phyloP scores from a whole-genome alignment of 2,113 vertebrate genomes.

The Dendropsophus ebraccatus region DNA sequence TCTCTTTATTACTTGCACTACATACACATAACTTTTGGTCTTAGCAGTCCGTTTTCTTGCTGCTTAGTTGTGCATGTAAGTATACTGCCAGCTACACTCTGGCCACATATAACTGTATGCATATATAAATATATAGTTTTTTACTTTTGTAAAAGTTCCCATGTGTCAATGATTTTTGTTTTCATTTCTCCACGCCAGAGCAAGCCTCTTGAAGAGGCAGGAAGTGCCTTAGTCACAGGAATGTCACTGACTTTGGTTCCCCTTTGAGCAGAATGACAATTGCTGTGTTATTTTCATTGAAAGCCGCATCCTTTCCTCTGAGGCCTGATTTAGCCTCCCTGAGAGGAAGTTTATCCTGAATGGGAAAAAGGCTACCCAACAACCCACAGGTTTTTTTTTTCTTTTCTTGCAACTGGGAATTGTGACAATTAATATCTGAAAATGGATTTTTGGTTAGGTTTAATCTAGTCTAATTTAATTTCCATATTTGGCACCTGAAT shows the following conservation, averaged over 20 bases:
- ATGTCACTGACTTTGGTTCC: slow-evolving; percentile 61
- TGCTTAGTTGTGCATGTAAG: too few species aligned
- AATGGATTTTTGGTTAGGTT: neutral
- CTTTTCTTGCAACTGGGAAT: neutral
- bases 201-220: slow-evolving; percentile 64
- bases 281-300: slow-evolving; percentile 57
- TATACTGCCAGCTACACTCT: neutral
- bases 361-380: slow-evolving; percentile 33
- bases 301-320: slow-evolving; percentile 58
- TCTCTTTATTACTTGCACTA: too few species aligned
- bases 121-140: too few species aligned
- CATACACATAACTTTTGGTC: too few species aligned
- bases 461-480: neutral
- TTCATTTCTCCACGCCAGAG: slow-evolving; percentile 61
- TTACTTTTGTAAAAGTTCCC: slow-evolving; percentile 10
- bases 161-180: slow-evolving; percentile 61
- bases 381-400: slow-evolving; percentile 22
- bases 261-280: slow-evolving; percentile 59
- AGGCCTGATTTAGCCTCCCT: slow-evolving; percentile 56
- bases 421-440: slow-evolving; percentile 26
- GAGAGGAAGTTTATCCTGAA: slow-evolving; percentile 49
- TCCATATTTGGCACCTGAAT: neutral
- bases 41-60: too few species aligned
- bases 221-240: slow-evolving; percentile 60
- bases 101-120: too few species aligned